Conservation (phyloP, 2,797 vertebrate genomes). For the Acipenser transmontanus region DNA sequence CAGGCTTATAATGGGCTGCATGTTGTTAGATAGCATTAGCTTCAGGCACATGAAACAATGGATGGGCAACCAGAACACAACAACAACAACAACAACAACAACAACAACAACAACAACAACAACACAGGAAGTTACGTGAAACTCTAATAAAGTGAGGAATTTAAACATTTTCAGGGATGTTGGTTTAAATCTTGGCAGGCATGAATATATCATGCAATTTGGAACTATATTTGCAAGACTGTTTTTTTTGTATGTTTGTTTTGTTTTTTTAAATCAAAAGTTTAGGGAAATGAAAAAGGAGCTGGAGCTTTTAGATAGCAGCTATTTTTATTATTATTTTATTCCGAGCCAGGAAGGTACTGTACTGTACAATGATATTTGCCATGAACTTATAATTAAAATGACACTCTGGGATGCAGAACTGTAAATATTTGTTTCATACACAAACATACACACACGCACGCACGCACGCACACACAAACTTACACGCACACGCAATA, state of each 20-base stretch:
- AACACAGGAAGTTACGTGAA: slow-evolving; percentile 29
- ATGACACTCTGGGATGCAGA: too few species aligned
- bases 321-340: too few species aligned
- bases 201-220: slow-evolving; percentile 13
- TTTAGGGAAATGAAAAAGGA: slow-evolving; percentile 18
- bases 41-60: slow-evolving; percentile 57
- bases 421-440: too few species aligned
- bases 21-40: slow-evolving; percentile 45
- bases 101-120: slow-evolving; percentile 22
- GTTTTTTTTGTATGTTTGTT: slow-evolving; percentile 1
- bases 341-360: too few species aligned
- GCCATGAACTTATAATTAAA: too few species aligned
- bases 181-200: slow-evolving; percentile 26
- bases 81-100: slow-evolving; percentile 17
- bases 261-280: slow-evolving; percentile 15
- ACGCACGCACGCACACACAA: too few species aligned
- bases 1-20: slow-evolving; percentile 39
- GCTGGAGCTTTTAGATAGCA: slow-evolving; percentile 27
- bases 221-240: slow-evolving; percentile 10
- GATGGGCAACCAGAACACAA: slow-evolving; percentile 32
- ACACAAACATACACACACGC: too few species aligned
- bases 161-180: slow-evolving; percentile 39
- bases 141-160: slow-evolving; percentile 29
- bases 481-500: too few species aligned
- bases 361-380: too few species aligned